Evolutionary conservation across 2,797 vertebrate species (phyloP), one percentile per base, ranked within the genome.

Genomic region (Nannoperca obscura): DNA sequence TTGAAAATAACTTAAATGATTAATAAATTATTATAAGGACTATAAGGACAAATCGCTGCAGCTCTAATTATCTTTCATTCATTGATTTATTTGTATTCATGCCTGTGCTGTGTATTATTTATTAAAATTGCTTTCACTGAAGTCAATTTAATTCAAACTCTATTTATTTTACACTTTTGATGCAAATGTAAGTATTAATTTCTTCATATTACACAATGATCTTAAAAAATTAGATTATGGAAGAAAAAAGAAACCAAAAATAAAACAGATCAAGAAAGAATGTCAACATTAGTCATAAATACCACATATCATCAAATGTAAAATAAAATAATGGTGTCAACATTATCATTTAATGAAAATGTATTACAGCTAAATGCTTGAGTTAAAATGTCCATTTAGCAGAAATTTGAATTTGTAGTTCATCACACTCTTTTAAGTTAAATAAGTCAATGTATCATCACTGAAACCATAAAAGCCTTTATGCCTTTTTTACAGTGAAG

Each of bases 401-500:
- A 54, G 24, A 2, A 27, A 27, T 27, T 27, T 27, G 12, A 46
- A 63, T 49, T 24, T 40, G 19, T 20, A 34, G 5, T 10, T 49
- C 27, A 36, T 40, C 38, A 42, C 12, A 68, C 24, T 9, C 55
- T 60, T n/a, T 12, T 15, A 60, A 44, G 24, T 50, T 22, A 15
- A 55, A 10, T 19, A 36, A 52, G 49, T 59, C 1, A 1, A 59
- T 62, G 27, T 36, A 30, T 54, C 32, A 13, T 57, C n/a, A 24
- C 1, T 50, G 34, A 47, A 74, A 67, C 64, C 27, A 54, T 15
- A 34, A 68, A 62, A 54, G 17, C 9, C 4, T 46, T 15, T 15
- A 53, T 71, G 54, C 80, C 40, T 20, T 71, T 53, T 76, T 52
- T 30, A 50, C 13, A 66, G 59, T 32, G 20, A 71, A 40, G 38